phyloP scores from a whole-genome alignment of 2,113 vertebrate genomes.

The Cisticola juncidis region DNA sequence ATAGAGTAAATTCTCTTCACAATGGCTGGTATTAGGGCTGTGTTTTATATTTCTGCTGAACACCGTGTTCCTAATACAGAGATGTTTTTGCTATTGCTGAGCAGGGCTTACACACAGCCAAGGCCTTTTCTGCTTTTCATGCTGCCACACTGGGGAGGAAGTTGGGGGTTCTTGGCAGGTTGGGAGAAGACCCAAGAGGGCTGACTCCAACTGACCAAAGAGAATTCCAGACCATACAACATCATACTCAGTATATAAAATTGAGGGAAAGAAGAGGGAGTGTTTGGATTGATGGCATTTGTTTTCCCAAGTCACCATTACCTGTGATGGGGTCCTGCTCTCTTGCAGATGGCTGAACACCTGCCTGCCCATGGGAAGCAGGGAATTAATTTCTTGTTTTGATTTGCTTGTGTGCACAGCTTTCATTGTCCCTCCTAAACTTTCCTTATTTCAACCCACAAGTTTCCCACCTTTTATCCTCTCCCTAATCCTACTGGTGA shows the following conservation, averaged over 20 bases:
- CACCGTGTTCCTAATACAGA: not conserved
- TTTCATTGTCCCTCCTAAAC: not conserved
- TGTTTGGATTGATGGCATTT: not conserved
- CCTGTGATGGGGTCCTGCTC: not conserved
- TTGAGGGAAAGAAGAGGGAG: not conserved
- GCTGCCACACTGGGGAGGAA: not conserved
- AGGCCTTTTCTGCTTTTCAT: not conserved
- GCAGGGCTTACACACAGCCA: not conserved
- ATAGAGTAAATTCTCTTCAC: not conserved
- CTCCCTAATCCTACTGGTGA: not conserved
- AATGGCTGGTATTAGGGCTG: not conserved
- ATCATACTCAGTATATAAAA: not conserved
- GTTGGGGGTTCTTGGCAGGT: accelerated
- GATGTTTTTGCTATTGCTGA: not conserved
- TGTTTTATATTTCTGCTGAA: not conserved
- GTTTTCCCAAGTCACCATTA: not conserved
- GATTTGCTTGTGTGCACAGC: not conserved
- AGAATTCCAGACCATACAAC: not conserved
- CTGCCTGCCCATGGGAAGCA: not conserved
- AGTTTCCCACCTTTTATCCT: not conserved
- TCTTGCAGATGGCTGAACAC: not conserved
- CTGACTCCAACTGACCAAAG: not conserved
- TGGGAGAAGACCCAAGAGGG: not conserved
- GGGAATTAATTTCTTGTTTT: not conserved
- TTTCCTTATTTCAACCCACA: not conserved